Percentiles rank a stretch among this genome's conserved stretches.
phyloP scores from a whole-genome alignment of 2,797 vertebrate genomes.

The Urosaurus nigricauda region DNA sequence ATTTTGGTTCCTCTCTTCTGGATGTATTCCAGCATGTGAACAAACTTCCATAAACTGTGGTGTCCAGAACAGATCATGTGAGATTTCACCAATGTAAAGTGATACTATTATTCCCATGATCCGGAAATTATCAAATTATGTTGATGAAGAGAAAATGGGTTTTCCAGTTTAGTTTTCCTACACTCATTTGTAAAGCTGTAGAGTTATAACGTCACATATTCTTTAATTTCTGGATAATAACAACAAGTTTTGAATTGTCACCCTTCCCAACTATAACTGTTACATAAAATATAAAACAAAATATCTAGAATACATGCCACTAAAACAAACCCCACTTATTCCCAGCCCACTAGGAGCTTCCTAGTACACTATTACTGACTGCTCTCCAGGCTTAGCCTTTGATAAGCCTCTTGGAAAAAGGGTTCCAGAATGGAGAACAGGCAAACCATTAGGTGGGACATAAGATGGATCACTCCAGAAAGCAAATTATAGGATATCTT shows the following conservation, averaged over 20 bases:
- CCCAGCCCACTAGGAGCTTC: conserved; percentile 24
- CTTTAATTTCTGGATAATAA: background rate
- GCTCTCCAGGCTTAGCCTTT: background rate
- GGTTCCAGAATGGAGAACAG: background rate
- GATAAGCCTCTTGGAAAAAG: conserved; percentile 8
- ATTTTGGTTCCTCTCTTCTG: too few relatives aligned
- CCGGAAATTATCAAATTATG: too few relatives aligned
- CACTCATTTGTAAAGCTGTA: background rate
- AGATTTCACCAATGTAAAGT: too few relatives aligned
- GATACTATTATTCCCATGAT: too few relatives aligned
- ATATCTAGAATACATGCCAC: conserved; percentile 23
- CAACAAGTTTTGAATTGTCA: too few relatives aligned
- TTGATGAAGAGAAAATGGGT: too few relatives aligned
- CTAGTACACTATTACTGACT: conserved; percentile 18
- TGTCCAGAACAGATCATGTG: too few relatives aligned
- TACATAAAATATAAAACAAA: conserved; percentile 18
- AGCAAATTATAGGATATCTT: background rate
- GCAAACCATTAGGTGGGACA: conserved; percentile 2
- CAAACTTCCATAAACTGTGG: too few relatives aligned
- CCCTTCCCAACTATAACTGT: too few relatives aligned
- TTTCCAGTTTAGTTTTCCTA: too few relatives aligned
- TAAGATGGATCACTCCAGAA: background rate
- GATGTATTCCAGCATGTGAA: too few relatives aligned
- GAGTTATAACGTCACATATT: background rate
- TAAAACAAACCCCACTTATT: conserved; percentile 29